Evolutionary conservation across 2,797 vertebrate species (phyloP).

Genomic region (Sebastes diploproa): DNA sequence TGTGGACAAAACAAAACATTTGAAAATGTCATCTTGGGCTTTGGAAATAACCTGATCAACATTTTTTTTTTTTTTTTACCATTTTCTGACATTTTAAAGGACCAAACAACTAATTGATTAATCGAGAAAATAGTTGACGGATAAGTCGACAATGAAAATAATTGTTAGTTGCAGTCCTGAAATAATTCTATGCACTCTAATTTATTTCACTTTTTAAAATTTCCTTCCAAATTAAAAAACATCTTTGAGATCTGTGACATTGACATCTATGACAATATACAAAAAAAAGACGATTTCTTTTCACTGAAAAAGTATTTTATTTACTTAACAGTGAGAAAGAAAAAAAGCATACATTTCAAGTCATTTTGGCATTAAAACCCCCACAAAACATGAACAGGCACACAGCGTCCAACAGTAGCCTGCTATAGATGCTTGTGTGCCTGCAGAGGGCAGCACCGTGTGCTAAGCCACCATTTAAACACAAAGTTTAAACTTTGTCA

Average conservation of each 20-base stretch:
- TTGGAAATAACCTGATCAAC: too few relatives aligned
- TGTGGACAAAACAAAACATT: too few relatives aligned
- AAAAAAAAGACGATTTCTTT: background rate
- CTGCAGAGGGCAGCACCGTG: slow-evolving; percentile 44
- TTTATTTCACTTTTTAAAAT: too few relatives aligned
- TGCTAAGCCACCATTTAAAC: slow-evolving; percentile 13
- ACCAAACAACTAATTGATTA: too few relatives aligned
- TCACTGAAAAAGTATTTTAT: slow-evolving; percentile 87
- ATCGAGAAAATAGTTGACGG: too few relatives aligned
- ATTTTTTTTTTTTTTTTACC: too few relatives aligned
- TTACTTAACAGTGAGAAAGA: slow-evolving; percentile 78
- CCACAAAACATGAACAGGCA: slow-evolving; percentile 16
- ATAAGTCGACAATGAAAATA: too few relatives aligned
- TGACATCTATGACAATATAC: background rate
- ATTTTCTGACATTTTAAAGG: too few relatives aligned
- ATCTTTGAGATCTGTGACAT: too few relatives aligned
- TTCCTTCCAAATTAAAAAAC: background rate
- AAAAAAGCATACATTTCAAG: slow-evolving; percentile 58
- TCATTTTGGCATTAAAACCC: slow-evolving; percentile 72
- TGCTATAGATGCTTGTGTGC: slow-evolving; percentile 5
- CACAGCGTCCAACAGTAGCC: slow-evolving; percentile 2
- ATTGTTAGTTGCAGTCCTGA: too few relatives aligned
- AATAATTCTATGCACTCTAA: too few relatives aligned
- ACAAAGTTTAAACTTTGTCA: slow-evolving; percentile 19
- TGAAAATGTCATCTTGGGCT: too few relatives aligned